Conservation (phyloP, 1,140 invertebrate species). For the Armadillidium nasatum region DNA sequence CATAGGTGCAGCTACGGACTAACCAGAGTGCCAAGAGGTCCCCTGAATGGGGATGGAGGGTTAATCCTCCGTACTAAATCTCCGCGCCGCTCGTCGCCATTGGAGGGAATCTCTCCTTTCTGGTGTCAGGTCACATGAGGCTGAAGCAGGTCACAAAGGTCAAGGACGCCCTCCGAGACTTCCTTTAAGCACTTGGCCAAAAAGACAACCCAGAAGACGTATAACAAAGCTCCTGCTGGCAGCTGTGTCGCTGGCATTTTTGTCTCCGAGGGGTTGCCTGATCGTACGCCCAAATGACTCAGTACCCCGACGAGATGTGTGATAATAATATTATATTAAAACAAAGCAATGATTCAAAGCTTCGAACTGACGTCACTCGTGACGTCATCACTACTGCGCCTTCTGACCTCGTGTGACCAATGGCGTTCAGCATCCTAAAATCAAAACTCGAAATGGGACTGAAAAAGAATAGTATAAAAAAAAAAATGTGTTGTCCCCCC, state of each 20-base stretch:
- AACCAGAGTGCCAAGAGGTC: slow-evolving; percentile 5
- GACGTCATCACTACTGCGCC: neutral
- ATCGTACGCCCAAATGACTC: neutral
- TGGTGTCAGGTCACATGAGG: neutral
- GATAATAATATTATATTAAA: neutral
- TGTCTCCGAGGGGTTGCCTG: neutral
- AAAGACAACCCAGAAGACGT: neutral
- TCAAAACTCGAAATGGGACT: slow-evolving; percentile 3
- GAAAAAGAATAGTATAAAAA: neutral
- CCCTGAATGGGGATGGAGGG: neutral
- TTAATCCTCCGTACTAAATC: neutral
- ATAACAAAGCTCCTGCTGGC: neutral
- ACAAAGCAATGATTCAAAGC: neutral
- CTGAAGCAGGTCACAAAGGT: neutral
- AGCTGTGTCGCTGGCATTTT: neutral
- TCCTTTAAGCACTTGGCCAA: neutral
- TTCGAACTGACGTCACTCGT: neutral
- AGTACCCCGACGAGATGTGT: neutral
- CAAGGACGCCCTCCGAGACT: slow-evolving; percentile 1
- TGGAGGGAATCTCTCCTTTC: slow-evolving; percentile 1
- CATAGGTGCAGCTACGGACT: neutral
- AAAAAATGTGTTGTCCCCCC: slow-evolving; percentile 5
- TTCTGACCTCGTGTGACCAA: slow-evolving; percentile 2
- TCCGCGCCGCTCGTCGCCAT: neutral
- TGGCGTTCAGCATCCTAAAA: neutral